These are phyloP conservation scores for Allobates femoralis DNA, from an alignment of 2,797 vertebrate genomes.

Conservation along the genomic window DNA sequence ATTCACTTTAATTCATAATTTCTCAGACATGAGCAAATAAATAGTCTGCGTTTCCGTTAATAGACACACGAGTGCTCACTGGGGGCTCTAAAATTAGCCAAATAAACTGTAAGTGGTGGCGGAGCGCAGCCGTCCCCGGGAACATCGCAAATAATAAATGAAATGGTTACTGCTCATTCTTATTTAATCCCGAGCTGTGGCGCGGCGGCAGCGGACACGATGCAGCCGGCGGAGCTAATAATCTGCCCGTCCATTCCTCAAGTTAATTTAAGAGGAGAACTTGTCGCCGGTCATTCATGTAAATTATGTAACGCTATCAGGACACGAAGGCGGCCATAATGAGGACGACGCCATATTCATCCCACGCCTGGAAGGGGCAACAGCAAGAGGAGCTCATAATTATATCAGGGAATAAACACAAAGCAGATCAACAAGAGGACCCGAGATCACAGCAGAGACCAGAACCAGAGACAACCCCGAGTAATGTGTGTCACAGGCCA, in stretches of 20 bases:
- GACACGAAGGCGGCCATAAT: slow-evolving; percentile 17
- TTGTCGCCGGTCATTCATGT: slow-evolving; percentile 13
- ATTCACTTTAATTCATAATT: neutral
- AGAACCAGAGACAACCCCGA: too few species aligned
- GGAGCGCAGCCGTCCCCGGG: neutral
- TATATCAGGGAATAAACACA: slow-evolving; percentile 3
- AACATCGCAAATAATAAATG: slow-evolving; percentile 28
- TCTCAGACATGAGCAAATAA: neutral
- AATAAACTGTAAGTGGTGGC: slow-evolving; percentile 17
- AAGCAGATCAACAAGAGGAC: neutral
- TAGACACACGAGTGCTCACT: neutral
- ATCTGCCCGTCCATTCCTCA: neutral
- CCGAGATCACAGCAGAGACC: neutral
- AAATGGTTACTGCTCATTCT: slow-evolving; percentile 22
- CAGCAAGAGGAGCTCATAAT: neutral
- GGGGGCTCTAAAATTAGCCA: slow-evolving; percentile 23
- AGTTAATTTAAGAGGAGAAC: slow-evolving; percentile 34
- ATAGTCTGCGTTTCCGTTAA: neutral
- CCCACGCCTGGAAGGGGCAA: neutral
- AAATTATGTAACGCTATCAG: slow-evolving; percentile 37
- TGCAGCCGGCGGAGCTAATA: slow-evolving; percentile 25
- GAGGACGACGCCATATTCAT: slow-evolving; percentile 10
- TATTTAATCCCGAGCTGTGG: slow-evolving; percentile 26
- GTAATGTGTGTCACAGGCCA: neutral
- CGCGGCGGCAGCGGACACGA: neutral